phyloP scores from a whole-genome alignment of 2,888 invertebrate genomes.

The Exocentrus adspersus region DNA sequence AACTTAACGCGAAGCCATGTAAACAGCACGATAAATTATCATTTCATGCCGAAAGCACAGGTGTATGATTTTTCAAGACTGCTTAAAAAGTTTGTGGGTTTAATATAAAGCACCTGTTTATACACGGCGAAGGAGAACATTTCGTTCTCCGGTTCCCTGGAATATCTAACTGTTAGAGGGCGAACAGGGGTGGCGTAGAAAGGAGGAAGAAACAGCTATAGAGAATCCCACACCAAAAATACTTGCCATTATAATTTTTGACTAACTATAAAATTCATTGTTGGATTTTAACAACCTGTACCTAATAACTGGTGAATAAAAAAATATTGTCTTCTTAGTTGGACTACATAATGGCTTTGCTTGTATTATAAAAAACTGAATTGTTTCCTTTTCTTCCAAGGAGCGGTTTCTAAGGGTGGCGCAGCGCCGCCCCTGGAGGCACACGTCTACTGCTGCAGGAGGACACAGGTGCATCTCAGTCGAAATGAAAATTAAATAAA shows the following conservation, averaged over 20 bases:
- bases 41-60: constrained; percentile 1
- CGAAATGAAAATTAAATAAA: constrained; percentile 27
- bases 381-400: too few relatives aligned
- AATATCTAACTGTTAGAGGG: constrained; percentile 15
- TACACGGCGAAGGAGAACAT: constrained; percentile 1
- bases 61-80: constrained; percentile 12
- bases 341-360: too few relatives aligned
- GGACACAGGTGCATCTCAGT: constrained; percentile 33
- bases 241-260: too few relatives aligned
- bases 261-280: too few relatives aligned
- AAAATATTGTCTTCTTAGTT: too few relatives aligned
- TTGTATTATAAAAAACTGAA: too few relatives aligned
- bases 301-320: too few relatives aligned
- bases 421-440: constrained; percentile 4
- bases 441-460: constrained; percentile 13
- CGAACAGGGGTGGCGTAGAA: too few relatives aligned
- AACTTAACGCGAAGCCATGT: not conserved
- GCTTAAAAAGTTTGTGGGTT: constrained; percentile 10
- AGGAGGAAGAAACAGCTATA: too few relatives aligned
- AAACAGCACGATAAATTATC: constrained; percentile 4
- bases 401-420: too few relatives aligned
- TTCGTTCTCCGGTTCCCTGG: not conserved
- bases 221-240: too few relatives aligned
- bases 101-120: constrained; percentile 22
- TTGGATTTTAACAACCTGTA: too few relatives aligned